Conservation (phyloP, 2,888 invertebrate genomes). For the Furcula furcula region DNA sequence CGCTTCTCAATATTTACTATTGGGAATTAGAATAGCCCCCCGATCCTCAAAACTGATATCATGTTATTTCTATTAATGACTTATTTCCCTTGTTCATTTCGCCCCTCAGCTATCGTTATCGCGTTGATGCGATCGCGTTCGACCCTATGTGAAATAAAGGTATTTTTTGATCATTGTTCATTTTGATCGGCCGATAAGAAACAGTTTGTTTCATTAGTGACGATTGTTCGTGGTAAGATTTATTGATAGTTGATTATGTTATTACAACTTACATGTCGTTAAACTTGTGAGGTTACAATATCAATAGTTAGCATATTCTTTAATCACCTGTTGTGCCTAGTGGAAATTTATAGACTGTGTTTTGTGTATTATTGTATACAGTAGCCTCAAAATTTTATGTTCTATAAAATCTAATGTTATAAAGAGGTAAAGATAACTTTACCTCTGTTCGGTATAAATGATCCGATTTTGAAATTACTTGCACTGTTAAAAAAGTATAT, state of each 20-base stretch:
- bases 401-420: too few relatives aligned
- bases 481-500: too few relatives aligned
- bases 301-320: too few relatives aligned
- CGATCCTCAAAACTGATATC: constrained; percentile 62
- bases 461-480: too few relatives aligned
- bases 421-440: too few relatives aligned
- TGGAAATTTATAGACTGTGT: too few relatives aligned
- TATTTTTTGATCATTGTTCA: constrained; percentile 23
- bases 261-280: constrained; percentile 12
- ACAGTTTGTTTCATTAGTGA: constrained; percentile 27
- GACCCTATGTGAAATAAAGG: constrained; percentile 37
- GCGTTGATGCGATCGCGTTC: constrained; percentile 38
- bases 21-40: neutral
- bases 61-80: constrained; percentile 72
- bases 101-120: constrained; percentile 27
- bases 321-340: too few relatives aligned
- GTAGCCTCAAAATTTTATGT: too few relatives aligned
- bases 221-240: constrained; percentile 29
- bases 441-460: too few relatives aligned
- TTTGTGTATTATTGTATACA: too few relatives aligned
- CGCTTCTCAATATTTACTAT: too few relatives aligned
- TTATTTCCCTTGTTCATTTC: constrained; percentile 55
- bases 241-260: constrained; percentile 19
- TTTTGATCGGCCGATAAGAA: constrained; percentile 6
- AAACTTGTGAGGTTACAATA: too few relatives aligned